These are phyloP conservation scores for Drosophila picticornis DNA, from an alignment of 2,888 invertebrate genomes.

Conservation along the genomic window DNA sequence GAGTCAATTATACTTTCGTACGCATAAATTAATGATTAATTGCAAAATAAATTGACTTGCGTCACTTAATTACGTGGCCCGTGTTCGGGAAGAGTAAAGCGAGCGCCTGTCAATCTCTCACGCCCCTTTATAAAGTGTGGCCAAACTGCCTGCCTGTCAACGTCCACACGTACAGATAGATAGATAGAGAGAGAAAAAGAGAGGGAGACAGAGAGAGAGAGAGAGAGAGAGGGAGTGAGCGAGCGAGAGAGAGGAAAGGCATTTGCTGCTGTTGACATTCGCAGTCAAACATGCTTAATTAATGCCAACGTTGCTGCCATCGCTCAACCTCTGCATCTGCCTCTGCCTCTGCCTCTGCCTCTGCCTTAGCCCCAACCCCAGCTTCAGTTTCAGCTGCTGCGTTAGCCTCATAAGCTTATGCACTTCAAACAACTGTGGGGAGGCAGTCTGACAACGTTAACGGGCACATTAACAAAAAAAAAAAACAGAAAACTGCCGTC, in stretches of 20 bases:
- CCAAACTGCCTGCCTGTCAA: constrained; percentile 57
- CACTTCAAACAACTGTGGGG: constrained; percentile 53
- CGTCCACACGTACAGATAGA: too few species aligned
- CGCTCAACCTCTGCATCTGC: constrained; percentile 35
- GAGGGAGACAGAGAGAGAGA: background rate
- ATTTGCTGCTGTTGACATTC: constrained; percentile 78
- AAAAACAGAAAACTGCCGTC: constrained; percentile 38
- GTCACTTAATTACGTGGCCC: constrained; percentile 77
- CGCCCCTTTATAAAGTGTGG: constrained; percentile 43
- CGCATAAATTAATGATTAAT: constrained; percentile 83
- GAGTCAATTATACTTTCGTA: constrained; percentile 78
- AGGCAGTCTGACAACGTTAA: constrained; percentile 75
- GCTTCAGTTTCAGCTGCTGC: constrained; percentile 12
- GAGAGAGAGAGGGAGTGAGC: background rate
- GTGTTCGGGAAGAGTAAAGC: constrained; percentile 52
- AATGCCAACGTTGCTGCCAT: constrained; percentile 70
- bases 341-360: constrained; percentile 29
- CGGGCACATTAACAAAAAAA: constrained; percentile 66
- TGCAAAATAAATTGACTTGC: constrained; percentile 83
- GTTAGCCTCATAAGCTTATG: constrained; percentile 15
- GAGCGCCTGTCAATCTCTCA: constrained; percentile 46
- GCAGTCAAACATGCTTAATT: constrained; percentile 82
- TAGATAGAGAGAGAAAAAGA: background rate
- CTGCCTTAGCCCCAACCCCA: constrained; percentile 27
- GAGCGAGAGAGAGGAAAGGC: constrained; percentile 19